A percentile compares a stretch with the other conserved stretches of the same genome.
Evolutionary conservation across 2,888 invertebrate species (phyloP).

Genomic region (Nomada hirtipes): DNA sequence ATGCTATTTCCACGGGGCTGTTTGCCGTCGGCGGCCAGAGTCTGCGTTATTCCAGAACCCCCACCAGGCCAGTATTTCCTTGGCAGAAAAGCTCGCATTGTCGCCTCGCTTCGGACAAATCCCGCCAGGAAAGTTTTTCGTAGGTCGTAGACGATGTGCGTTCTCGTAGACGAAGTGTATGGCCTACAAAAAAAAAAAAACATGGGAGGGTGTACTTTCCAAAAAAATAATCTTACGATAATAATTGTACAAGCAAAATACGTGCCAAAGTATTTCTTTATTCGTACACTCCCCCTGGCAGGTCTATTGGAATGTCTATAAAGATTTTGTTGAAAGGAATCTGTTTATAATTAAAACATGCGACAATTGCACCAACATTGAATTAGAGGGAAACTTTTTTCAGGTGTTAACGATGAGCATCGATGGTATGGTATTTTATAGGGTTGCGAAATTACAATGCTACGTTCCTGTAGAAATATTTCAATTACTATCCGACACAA

Average conservation of each 20-base stretch:
- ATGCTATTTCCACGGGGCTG: conserved; percentile 63
- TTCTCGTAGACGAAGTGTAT: conserved; percentile 21
- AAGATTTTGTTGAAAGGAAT: conserved; percentile 11
- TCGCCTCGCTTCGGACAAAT: conserved; percentile 80
- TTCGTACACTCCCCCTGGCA: conserved; percentile 61
- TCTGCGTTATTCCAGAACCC: conserved; percentile 65
- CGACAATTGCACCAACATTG: no score
- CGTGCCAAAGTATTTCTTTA: conserved; percentile 80
- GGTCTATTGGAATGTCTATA: no score
- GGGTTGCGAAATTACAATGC: no score
- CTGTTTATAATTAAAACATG: no score
- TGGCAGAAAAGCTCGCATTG: conserved; percentile 74
- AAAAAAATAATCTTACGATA: conserved; percentile 83
- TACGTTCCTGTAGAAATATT: neutral
- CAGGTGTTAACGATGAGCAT: neutral
- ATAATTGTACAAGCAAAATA: conserved; percentile 83
- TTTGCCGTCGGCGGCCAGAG: conserved; percentile 59
- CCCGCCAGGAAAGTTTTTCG: conserved; percentile 78
- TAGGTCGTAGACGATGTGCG: conserved; percentile 54
- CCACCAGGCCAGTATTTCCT: conserved; percentile 71
- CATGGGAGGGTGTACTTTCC: conserved; percentile 68
- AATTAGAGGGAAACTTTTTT: neutral
- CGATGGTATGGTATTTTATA: neutral
- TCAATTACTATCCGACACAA: neutral
- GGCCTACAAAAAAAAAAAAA: neutral